Evolutionary conservation across 1,140 invertebrate genomes (phyloP), one percentile per base, ranked within the genome.

Genomic region (Ephestia elutella): DNA sequence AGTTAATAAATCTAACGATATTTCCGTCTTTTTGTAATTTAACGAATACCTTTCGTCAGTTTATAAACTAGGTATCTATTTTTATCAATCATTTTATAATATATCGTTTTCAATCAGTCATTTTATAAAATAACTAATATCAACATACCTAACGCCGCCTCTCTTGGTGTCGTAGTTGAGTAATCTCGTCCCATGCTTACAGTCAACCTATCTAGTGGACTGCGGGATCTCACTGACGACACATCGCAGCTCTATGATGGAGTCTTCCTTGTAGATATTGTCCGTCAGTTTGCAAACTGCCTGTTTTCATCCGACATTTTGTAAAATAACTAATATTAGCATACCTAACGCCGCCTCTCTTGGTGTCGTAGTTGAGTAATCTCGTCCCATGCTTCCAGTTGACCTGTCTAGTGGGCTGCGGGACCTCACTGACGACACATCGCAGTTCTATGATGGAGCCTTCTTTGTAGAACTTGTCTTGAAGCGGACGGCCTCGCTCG

Each of bases 381-480:
- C 93, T 91, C 17, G 91, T 83, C 11, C 93, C 94, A 76, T 96
- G 95, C 60, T 92, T 93, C 95, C 95, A 96, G 57, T 92, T 92
- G 65, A 96, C 94, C 82, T 95, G 94, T 53, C 92, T 91, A 75
- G 93, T 90, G 74, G 96, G 91, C 76, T 96, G 89, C 57, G 92
- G 94, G 67, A 95, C 94, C 86, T 95, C 93, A 70, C 93, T 95
- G 75, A 96, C 94, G 67, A 95, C 92, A 79, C 95, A 96, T 68
- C 95, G 93, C 59, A 96, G 90, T 80, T 96, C 95, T 75, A 96
- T 95, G 63, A 95, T 96, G 70, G 94, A 95, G 49, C 95, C 95
- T 60, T 94, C 93, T 84, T 96, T 95, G 90, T 96, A 96, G 84
- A 95, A 95, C 87, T 95, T 95, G 84, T 95, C 94, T 60, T 92